Evolutionary conservation across 2,797 vertebrate species (phyloP).

Genomic region (Scarus forsteni): DNA sequence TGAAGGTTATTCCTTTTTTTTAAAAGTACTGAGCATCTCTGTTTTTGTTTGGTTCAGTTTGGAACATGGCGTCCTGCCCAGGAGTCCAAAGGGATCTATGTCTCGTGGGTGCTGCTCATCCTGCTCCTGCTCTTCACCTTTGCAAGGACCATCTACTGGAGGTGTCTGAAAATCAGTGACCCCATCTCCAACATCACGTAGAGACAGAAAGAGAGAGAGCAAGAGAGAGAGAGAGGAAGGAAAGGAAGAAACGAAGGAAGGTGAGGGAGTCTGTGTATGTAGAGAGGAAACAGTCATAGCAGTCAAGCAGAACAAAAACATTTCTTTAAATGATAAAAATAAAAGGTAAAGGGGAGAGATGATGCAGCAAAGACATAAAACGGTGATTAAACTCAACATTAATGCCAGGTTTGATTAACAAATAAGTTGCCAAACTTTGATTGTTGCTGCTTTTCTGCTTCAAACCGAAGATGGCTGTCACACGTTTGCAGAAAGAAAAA

Average conservation of each 20-base stretch:
- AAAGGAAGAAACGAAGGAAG: neutral
- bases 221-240: neutral
- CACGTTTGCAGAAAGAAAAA: too few species aligned
- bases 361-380: too few species aligned
- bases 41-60: constrained; percentile 72
- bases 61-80: constrained; percentile 86
- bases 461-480: too few species aligned
- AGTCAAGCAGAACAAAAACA: too few species aligned
- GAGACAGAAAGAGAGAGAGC: constrained; percentile 3
- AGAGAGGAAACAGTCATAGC: neutral
- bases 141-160: constrained; percentile 88
- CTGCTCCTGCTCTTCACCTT: constrained; percentile 84
- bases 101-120: constrained; percentile 86
- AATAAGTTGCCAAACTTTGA: too few species aligned
- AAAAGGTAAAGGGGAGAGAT: too few species aligned
- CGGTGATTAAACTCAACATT: too few species aligned
- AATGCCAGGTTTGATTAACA: too few species aligned
- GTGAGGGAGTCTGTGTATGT: constrained; percentile 7
- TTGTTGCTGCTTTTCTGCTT: too few species aligned
- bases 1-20: neutral
- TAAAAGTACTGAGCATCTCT: neutral
- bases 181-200: constrained; percentile 88
- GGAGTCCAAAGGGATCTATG: constrained; percentile 86
- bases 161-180: constrained; percentile 90
- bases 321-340: too few species aligned